Evolutionary conservation across 2,113 vertebrate species (phyloP).

Genomic region (Hypomesus transpacificus): DNA sequence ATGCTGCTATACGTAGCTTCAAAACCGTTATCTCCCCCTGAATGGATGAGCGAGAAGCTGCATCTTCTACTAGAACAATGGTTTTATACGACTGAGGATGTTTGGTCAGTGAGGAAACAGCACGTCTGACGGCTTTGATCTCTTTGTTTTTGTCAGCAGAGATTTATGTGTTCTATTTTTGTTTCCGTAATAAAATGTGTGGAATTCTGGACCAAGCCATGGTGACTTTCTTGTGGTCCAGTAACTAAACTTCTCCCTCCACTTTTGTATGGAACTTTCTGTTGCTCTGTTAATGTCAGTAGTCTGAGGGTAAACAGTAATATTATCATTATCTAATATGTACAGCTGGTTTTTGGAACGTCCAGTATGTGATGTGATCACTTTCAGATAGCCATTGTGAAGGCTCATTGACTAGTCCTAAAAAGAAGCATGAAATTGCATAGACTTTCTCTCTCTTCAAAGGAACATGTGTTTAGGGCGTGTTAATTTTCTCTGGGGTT

Average conservation of each 20-base stretch:
- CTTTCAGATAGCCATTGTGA: neutral
- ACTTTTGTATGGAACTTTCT: conserved; percentile 47
- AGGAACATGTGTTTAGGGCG: conserved; percentile 42
- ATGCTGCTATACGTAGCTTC: conserved; percentile 50
- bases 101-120: conserved; percentile 24
- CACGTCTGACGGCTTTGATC: conserved; percentile 26
- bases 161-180: conserved; percentile 47
- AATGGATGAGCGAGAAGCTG: conserved; percentile 29
- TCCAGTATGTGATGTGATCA: too few relatives aligned
- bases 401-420: neutral
- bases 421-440: neutral
- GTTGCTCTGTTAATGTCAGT: conserved; percentile 38
- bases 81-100: conserved; percentile 38
- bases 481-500: conserved; percentile 32
- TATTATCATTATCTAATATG: neutral
- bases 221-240: conserved; percentile 36
- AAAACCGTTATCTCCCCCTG: conserved; percentile 46
- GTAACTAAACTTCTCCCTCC: conserved; percentile 50
- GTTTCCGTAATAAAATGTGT: conserved; percentile 56
- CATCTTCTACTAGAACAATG: conserved; percentile 24
- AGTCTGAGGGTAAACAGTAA: neutral
- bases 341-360: too few relatives aligned
- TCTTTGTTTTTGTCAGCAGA: conserved; percentile 41
- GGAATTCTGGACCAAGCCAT: conserved; percentile 45
- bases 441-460: conserved; percentile 32